Base-by-base conservation (phyloP, 37 sponge, comb jelly and placozoan genomes). In the Petrosia ficiformis region DNA sequence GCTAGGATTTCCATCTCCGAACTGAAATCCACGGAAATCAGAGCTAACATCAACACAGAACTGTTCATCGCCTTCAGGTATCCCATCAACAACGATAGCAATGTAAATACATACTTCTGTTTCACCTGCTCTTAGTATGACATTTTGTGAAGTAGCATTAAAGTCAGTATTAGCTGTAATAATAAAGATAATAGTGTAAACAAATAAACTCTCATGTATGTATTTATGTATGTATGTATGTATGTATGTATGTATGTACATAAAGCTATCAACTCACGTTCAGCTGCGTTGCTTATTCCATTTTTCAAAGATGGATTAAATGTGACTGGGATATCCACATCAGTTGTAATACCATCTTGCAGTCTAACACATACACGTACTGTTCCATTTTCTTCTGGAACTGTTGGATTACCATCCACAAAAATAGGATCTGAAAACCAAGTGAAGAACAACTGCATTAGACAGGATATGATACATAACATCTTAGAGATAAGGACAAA, bases 131-230 rank as follows among this genome's bases (percentile, higher is more conserved):
- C 4, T 30, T 39, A 86, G 75, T 3, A 39, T 44, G 25, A 86
- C 57, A 33, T 30, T 57, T 14, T 39, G 25, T n/a, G 52, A 26
- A 26, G 21, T 63, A 67, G 31, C 30, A 0, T 10, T 33, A 40
- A 67, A 86, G 74, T 85, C 86, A 67, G 76, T 41, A 10, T 37
- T 16, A 69, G 8, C 77, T 70, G 39, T 22, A n/a, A n/a, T n/a
- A n/a, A n/a, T n/a, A n/a, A n/a, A n/a, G n/a, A n/a, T n/a, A n/a
- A 33, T 68, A 48, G 28, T 30, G 66, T 22, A 38, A 36, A 21
- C 3, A 33, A 43, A 34, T 25, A 0, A n/a, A n/a, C n/a, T n/a
- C n/a, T n/a, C n/a, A n/a, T n/a, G n/a, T n/a, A n/a, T n/a, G n/a
- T n/a, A n/a, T n/a, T n/a, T n/a, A n/a, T n/a, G n/a, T n/a, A n/a